These are phyloP conservation scores for Blastomussa wellsi DNA, from an alignment of 92 coral and sea anemone species.

Conservation along the genomic window DNA sequence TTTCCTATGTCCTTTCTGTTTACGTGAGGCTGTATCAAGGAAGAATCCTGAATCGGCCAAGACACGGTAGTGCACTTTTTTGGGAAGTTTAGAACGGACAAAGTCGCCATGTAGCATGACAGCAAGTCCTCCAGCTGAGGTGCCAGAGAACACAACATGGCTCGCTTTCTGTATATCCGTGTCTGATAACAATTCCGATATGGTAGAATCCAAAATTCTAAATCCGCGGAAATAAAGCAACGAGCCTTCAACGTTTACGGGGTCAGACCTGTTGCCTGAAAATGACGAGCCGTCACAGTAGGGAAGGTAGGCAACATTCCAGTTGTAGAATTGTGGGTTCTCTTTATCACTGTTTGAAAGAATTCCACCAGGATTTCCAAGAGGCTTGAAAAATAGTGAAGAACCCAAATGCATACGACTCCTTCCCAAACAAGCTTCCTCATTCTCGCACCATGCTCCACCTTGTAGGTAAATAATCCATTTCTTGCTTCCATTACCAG, in stretches of 20 bases:
- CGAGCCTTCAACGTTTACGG: slow-evolving; percentile 65
- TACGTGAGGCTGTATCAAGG: slow-evolving; percentile 60
- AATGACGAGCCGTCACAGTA: slow-evolving; percentile 98
- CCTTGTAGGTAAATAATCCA: slow-evolving; percentile 93
- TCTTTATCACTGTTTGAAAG: slow-evolving; percentile 53
- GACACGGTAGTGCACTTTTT: slow-evolving; percentile 58
- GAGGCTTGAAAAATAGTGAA: slow-evolving; percentile 45
- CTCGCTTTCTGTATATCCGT: slow-evolving; percentile 52
- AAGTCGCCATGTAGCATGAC: slow-evolving; percentile 89
- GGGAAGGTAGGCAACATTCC: slow-evolving; percentile 89
- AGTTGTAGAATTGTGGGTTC: slow-evolving; percentile 84
- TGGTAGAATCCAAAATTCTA: slow-evolving; percentile 70
- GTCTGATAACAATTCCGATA: slow-evolving; percentile 68
- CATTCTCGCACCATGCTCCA: slow-evolving; percentile 95
- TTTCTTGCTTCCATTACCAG: slow-evolving; percentile 50
- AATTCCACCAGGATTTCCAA: slow-evolving; percentile 68
- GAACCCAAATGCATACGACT: slow-evolving; percentile 78
- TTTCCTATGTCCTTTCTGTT: slow-evolving; percentile 45
- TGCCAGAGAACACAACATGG: slow-evolving; percentile 83
- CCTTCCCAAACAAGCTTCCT: slow-evolving; percentile 69
- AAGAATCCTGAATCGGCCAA: slow-evolving; percentile 92
- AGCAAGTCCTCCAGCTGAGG: slow-evolving; percentile 96
- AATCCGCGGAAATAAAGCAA: slow-evolving; percentile 84
- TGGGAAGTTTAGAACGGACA: slow-evolving; percentile 68
- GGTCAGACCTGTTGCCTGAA: slow-evolving; percentile 85